Conservation (phyloP, 2,113 vertebrate genomes). For the Protobothrops mucrosquamatus region DNA sequence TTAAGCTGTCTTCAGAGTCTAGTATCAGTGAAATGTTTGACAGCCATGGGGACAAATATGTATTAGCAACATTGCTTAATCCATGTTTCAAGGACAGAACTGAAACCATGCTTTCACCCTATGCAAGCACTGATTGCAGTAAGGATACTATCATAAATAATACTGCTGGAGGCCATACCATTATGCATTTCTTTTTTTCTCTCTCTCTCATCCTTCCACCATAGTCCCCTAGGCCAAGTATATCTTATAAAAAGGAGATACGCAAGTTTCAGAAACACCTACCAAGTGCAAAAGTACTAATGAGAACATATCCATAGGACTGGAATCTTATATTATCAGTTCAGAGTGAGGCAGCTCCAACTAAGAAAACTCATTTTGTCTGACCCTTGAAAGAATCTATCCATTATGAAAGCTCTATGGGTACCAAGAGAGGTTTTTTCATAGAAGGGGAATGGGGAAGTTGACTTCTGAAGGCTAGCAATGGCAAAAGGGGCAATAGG, state of each 20-base stretch:
- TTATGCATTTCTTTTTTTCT: conserved; percentile 59
- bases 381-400: conserved; percentile 48
- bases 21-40: conserved; percentile 76
- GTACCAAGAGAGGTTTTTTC: conserved; percentile 57
- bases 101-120: conserved; percentile 67
- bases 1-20: conserved; percentile 75
- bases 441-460: conserved; percentile 62
- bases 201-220: conserved; percentile 57
- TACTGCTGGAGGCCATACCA: conserved; percentile 58
- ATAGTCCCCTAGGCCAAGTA: conserved; percentile 60
- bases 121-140: conserved; percentile 59
- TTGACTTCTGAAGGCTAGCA: conserved; percentile 62
- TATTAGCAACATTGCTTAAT: conserved; percentile 74
- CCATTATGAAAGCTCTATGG: conserved; percentile 53
- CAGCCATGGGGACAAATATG: conserved; percentile 72
- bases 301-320: conserved; percentile 48
- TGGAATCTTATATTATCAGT: conserved; percentile 49
- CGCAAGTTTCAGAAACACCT: conserved; percentile 60
- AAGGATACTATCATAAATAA: conserved; percentile 70
- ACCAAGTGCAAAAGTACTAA: conserved; percentile 58
- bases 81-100: conserved; percentile 75
- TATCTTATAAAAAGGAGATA: conserved; percentile 64
- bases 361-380: conserved; percentile 58
- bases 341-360: conserved; percentile 55
- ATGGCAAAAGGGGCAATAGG: accelerated